These are phyloP conservation scores for Lepidotrigona ventralis DNA, from an alignment of 1,140 invertebrate species.

Conservation along the genomic window DNA sequence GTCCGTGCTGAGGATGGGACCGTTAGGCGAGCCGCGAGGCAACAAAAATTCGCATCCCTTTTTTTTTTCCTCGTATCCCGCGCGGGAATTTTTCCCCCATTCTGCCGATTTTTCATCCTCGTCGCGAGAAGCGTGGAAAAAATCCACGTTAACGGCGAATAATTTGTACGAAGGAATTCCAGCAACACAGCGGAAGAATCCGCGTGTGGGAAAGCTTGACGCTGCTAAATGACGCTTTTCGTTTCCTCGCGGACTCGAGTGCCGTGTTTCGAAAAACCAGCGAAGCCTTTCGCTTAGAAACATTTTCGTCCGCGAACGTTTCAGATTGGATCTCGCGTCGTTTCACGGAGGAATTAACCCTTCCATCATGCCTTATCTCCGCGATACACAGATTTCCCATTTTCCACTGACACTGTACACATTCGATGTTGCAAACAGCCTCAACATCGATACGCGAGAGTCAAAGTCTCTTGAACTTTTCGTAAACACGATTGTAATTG, in stretches of 20 bases:
- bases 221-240: slow-evolving; percentile 7
- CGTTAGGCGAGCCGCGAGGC: slow-evolving; percentile 50
- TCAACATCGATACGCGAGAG: no score
- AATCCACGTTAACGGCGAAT: slow-evolving; percentile 57
- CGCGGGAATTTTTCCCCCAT: no score
- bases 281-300: not conserved
- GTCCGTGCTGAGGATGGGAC: slow-evolving; percentile 35
- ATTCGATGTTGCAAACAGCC: not conserved
- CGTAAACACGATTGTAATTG: no score
- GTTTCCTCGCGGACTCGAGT: no score
- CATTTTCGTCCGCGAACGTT: not conserved
- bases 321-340: not conserved
- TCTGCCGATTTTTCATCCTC: not conserved
- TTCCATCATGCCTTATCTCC: not conserved
- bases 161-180: slow-evolving; percentile 52
- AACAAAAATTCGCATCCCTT: slow-evolving; percentile 60
- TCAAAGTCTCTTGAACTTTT: no score
- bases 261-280: not conserved
- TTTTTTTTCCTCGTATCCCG: not conserved
- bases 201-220: slow-evolving; percentile 21
- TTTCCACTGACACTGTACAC: not conserved
- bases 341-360: not conserved
- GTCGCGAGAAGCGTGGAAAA: slow-evolving; percentile 1
- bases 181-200: not conserved
- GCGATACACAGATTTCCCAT: not conserved